Conservation (phyloP, 2,888 invertebrate genomes). For the Eumerus sabulonum region DNA sequence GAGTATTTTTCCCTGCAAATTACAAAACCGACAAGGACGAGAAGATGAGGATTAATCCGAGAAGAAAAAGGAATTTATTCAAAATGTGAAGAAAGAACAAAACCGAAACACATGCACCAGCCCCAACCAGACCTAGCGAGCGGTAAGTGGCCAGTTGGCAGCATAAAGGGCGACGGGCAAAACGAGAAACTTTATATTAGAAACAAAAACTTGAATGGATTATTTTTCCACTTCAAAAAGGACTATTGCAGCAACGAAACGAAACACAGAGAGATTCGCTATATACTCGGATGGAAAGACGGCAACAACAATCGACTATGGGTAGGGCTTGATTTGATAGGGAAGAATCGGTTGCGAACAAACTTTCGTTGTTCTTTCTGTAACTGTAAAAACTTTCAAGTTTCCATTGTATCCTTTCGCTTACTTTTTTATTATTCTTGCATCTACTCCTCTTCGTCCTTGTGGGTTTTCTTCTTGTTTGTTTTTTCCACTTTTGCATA, state of each 20-base stretch:
- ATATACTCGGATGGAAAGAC: too few species aligned
- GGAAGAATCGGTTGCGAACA: background rate
- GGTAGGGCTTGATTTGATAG: background rate
- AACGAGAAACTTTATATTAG: constrained; percentile 56
- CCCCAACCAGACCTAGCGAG: too few species aligned
- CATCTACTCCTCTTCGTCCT: constrained; percentile 14
- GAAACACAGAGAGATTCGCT: constrained; percentile 27
- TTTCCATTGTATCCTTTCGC: constrained; percentile 51
- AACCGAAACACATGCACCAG: too few species aligned
- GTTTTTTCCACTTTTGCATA: background rate
- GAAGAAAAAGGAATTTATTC: too few species aligned
- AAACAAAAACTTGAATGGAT: constrained; percentile 62
- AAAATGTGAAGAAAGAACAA: too few species aligned
- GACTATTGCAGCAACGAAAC: constrained; percentile 47
- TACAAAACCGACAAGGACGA: too few species aligned
- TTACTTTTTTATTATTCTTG: constrained; percentile 37
- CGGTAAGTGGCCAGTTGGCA: too few species aligned
- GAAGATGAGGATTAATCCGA: too few species aligned
- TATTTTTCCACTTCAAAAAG: constrained; percentile 62
- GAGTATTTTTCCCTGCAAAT: too few species aligned
- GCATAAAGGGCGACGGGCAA: background rate
- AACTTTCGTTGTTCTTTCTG: constrained; percentile 61
- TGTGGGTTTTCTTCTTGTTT: constrained; percentile 3
- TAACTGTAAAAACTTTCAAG: constrained; percentile 58
- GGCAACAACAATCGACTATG: background rate